Percentiles rank a stretch among this genome's conserved stretches.
Conservation (phyloP, 35 echinoderm and acorn worm species). For the Stichopus chloronotus region DNA sequence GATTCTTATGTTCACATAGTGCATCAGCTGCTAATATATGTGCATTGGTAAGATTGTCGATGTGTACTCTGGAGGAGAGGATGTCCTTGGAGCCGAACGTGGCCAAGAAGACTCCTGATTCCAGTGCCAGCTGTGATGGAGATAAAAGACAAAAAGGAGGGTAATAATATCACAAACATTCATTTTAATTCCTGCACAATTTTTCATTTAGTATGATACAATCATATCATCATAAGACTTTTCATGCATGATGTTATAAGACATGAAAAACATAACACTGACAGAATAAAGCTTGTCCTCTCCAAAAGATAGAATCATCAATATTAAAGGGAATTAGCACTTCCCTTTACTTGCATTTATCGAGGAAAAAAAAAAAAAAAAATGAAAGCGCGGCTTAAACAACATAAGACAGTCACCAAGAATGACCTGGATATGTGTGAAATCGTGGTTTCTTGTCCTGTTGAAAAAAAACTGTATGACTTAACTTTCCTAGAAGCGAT, state of each 20-base stretch:
- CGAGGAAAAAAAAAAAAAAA: too few relatives aligned
- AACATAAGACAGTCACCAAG: too few relatives aligned
- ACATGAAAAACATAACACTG: too few relatives aligned
- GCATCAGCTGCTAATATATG: conserved; percentile 91
- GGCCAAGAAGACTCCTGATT: conserved; percentile 63
- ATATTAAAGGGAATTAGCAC: too few relatives aligned
- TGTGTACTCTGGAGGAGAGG: conserved; percentile 77
- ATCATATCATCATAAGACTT: background rate
- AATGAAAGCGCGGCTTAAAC: too few relatives aligned
- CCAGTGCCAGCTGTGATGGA: conserved; percentile 68
- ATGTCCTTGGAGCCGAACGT: conserved; percentile 72
- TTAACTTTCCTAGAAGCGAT: too few relatives aligned
- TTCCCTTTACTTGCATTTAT: too few relatives aligned
- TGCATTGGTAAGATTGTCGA: conserved; percentile 90
- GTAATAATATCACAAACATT: background rate
- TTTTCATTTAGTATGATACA: background rate
- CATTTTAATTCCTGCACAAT: background rate
- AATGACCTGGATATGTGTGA: too few relatives aligned
- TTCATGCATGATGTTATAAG: background rate
- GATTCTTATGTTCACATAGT: conserved; percentile 70
- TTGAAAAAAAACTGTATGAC: too few relatives aligned
- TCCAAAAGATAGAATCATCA: too few relatives aligned
- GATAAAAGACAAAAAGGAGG: conserved; percentile 16
- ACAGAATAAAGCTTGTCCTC: too few relatives aligned
- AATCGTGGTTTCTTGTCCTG: too few relatives aligned